Evolutionary conservation across 1,140 invertebrate genomes (phyloP), one percentile per base, ranked within the genome.

Genomic region (Plutomurus gul): DNA sequence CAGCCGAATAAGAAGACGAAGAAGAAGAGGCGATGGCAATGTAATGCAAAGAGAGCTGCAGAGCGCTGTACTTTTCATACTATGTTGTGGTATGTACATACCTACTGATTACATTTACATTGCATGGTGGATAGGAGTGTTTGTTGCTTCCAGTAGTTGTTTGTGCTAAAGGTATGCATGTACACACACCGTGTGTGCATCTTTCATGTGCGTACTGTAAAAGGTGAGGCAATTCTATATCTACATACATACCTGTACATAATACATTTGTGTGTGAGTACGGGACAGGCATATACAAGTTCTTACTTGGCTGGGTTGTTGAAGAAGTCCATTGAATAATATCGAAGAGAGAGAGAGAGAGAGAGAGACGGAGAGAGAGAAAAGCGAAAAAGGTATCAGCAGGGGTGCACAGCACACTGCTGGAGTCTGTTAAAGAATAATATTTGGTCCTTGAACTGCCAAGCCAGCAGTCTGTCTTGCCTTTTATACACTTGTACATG

Each of bases 381-480:
- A 47, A 37, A 77, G 73, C 76, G 81, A 79, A 80, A 79, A 78
- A 80, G 78, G 81, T 39, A 80, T 77, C 81, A 80, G 78, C 78
- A 75, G 78, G 77, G 81, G 78, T 80, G 76, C 71, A 80, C 77
- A 72, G 20, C 47, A 79, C 81, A 27, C 81, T 75, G 78, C 76
- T 82, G 81, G 81, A 82, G 74, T 47, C 81, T 82, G 70, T 39
- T 60, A 75, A 76, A 75, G 75, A 75, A 46, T n/a, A n/a, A n/a
- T 22, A 78, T 80, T 77, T 80, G 81, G 78, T 82, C 81, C 81
- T 82, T 80, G 81, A 82, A 82, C 78, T 80, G 81, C 72, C 76
- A 76, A 39, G 56, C 56, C 56, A 73, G 72, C 43, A 65, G 51
- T 60, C 27, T 70, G n/a, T 40, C 77, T 65, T 72, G 46, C 46